These are phyloP conservation scores for Mionectes macconnelli DNA, from an alignment of 2,113 vertebrate species.

Conservation along the genomic window DNA sequence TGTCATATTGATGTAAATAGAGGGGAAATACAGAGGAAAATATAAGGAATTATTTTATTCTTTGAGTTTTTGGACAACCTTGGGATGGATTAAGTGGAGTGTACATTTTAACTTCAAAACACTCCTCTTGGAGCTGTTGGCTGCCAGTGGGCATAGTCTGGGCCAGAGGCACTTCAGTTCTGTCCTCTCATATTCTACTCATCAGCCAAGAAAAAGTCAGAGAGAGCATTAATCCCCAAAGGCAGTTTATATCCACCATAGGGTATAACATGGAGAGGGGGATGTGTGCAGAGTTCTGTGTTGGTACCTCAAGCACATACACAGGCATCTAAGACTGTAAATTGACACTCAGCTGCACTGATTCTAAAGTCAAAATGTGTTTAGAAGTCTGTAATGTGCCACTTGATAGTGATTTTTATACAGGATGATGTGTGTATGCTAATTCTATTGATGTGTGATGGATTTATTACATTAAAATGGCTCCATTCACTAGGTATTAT, in stretches of 20 bases:
- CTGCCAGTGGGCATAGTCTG: background rate
- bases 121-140: background rate
- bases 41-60: background rate
- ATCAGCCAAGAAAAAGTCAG: background rate
- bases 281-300: background rate
- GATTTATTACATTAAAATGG: background rate
- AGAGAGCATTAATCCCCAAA: background rate
- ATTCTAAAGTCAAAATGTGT: background rate
- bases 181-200: background rate
- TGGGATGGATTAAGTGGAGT: background rate
- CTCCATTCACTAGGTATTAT: background rate
- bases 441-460: background rate
- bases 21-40: background rate
- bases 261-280: background rate
- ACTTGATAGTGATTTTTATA: background rate
- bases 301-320: background rate
- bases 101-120: background rate
- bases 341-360: background rate
- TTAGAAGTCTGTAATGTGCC: background rate
- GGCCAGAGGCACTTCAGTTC: background rate
- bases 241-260: background rate
- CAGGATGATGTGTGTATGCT: background rate
- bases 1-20: background rate
- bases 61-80: background rate
- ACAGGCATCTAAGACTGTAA: background rate